Conservation (phyloP, 1,140 invertebrate genomes). For the Phymastichus coffea region DNA sequence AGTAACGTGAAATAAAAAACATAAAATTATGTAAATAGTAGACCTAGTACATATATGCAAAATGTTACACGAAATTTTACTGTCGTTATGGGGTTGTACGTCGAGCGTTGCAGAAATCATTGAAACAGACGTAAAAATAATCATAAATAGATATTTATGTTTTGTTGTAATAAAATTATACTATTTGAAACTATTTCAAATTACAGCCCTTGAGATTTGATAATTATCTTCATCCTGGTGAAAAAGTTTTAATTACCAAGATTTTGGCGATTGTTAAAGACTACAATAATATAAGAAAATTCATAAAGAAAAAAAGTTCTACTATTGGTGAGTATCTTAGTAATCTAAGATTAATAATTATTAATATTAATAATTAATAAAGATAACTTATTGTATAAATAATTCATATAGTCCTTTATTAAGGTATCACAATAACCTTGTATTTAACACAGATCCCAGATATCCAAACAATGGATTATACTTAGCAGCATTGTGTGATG, state of each 20-base stretch:
- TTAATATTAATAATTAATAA: constrained; percentile 8
- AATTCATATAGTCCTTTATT: not conserved
- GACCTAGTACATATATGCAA: too few species aligned
- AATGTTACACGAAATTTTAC: constrained; percentile 52
- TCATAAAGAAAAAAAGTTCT: constrained; percentile 42
- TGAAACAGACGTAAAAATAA: constrained; percentile 41
- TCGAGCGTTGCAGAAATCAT: constrained; percentile 47
- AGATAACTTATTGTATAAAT: not conserved
- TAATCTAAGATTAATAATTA: constrained; percentile 3
- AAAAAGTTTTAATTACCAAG: constrained; percentile 43
- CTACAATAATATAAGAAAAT: constrained; percentile 44
- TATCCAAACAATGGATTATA: constrained; percentile 55
- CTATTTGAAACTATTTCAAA: not conserved
- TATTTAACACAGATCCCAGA: constrained; percentile 28
- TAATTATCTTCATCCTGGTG: constrained; percentile 51
- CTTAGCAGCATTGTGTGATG: constrained; percentile 62
- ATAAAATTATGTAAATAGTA: too few species aligned
- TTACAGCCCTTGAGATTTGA: constrained; percentile 43
- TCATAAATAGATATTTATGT: constrained; percentile 10
- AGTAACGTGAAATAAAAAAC: too few species aligned
- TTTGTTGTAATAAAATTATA: constrained; percentile 4
- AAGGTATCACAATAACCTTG: not conserved
- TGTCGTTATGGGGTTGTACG: constrained; percentile 52
- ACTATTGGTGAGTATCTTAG: constrained; percentile 25
- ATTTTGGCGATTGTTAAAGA: constrained; percentile 47